These are phyloP conservation scores for Nomada lathburiana DNA, from an alignment of 2,888 invertebrate species.

Conservation along the genomic window DNA sequence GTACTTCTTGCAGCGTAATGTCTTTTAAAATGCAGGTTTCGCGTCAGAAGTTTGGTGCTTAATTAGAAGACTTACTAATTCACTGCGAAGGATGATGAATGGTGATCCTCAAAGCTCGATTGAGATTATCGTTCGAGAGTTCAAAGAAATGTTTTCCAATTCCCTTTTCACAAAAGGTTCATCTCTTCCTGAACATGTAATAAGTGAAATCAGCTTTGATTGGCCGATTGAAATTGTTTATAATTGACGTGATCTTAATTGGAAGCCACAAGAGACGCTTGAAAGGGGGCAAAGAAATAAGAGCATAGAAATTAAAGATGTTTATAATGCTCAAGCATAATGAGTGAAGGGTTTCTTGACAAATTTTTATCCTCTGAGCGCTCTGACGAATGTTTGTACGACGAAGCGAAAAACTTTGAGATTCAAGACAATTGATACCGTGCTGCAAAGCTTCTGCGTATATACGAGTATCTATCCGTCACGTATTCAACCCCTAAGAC, in stretches of 20 bases:
- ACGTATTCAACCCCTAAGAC: not conserved
- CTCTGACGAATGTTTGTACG: not conserved
- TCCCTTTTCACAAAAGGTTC: too few relatives aligned
- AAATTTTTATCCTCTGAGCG: not conserved
- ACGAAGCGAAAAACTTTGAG: not conserved
- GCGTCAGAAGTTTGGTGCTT: constrained; percentile 9
- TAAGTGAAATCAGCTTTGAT: too few relatives aligned
- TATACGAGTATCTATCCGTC: constrained; percentile 2
- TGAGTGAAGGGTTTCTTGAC: too few relatives aligned
- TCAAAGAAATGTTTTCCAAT: not conserved
- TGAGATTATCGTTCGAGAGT: not conserved
- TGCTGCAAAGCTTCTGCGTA: not conserved
- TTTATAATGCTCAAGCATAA: too few relatives aligned
- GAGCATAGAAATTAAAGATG: not conserved
- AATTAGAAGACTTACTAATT: constrained; percentile 16
- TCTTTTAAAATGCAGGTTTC: constrained; percentile 2
- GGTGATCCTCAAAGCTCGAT: not conserved
- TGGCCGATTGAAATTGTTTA: too few relatives aligned
- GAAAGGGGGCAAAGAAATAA: too few relatives aligned
- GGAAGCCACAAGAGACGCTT: not conserved
- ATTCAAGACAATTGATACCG: constrained; percentile 12
- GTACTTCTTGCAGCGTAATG: constrained; percentile 5
- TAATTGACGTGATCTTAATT: too few relatives aligned
- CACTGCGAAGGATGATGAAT: not conserved
- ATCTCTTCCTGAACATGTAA: too few relatives aligned